A percentile compares a stretch with the other conserved stretches of the same genome.
phyloP scores from a whole-genome alignment of 2,888 invertebrate genomes.

The Eustalomyia histrio region DNA sequence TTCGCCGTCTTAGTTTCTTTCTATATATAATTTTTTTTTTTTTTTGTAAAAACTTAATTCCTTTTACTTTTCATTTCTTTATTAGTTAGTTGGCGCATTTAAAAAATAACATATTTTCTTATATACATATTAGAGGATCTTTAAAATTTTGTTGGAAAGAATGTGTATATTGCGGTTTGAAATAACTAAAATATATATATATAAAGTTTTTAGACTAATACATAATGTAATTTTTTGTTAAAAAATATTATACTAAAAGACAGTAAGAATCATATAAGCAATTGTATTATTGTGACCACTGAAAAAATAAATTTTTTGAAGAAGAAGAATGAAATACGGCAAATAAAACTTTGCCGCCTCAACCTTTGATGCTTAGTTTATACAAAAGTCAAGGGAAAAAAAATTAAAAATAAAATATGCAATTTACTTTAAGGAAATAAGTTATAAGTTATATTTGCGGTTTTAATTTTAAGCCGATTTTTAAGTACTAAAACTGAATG shows the following conservation, averaged over 20 bases:
- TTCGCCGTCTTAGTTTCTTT: slow-evolving; percentile 28
- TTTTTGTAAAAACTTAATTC: slow-evolving; percentile 25
- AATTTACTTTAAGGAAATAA: no score
- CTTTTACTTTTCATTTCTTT: slow-evolving; percentile 49
- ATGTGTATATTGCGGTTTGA: neutral
- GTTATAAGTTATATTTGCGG: no score
- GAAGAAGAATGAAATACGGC: neutral
- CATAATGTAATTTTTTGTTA: neutral
- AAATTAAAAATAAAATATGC: no score
- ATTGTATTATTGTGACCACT: neutral
- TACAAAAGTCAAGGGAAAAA: neutral
- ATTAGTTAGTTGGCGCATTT: slow-evolving; percentile 34
- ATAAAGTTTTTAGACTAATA: neutral
- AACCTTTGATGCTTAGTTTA: no score
- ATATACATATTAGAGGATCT: neutral
- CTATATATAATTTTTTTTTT: no score
- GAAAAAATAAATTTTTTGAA: neutral
- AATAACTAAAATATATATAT: neutral
- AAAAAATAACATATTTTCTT: slow-evolving; percentile 9
- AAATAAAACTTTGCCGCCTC: neutral
- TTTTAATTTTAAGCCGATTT: no score
- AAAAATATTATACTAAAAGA: neutral
- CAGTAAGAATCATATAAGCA: neutral
- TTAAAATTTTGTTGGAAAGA: neutral
- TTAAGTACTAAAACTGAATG: no score